Percentiles rank a stretch among this genome's conserved stretches.
Conservation (phyloP, 2,113 vertebrate species). For the Protobothrops mucrosquamatus region DNA sequence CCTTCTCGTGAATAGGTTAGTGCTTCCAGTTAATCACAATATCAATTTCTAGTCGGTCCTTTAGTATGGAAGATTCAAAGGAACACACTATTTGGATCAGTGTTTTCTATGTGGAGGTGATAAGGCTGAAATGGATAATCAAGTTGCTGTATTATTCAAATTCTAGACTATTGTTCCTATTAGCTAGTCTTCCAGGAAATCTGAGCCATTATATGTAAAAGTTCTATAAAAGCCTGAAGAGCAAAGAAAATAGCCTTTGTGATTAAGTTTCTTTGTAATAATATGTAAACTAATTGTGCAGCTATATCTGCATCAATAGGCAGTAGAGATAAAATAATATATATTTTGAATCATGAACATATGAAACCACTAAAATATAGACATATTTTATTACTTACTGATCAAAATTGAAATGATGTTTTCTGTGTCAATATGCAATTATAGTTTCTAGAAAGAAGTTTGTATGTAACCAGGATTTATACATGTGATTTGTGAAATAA, state of each 20-base stretch:
- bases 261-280: neutral
- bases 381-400: neutral
- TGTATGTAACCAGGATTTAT: neutral
- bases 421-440: neutral
- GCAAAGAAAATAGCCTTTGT: neutral
- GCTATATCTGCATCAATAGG: neutral
- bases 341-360: neutral
- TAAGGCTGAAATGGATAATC: neutral
- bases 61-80: neutral
- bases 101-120: neutral
- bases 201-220: neutral
- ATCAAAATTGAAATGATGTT: neutral
- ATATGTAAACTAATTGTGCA: neutral
- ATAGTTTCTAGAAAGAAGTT: neutral
- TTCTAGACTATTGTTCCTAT: neutral
- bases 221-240: neutral
- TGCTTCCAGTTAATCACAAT: neutral
- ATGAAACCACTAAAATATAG: neutral
- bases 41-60: neutral
- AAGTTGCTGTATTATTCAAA: neutral
- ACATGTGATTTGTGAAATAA: conserved; percentile 3
- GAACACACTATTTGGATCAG: neutral
- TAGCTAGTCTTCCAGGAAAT: neutral
- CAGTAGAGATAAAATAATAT: neutral
- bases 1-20: neutral